Base-by-base conservation (phyloP, 2,113 vertebrate species). In the Rallus limicola region DNA sequence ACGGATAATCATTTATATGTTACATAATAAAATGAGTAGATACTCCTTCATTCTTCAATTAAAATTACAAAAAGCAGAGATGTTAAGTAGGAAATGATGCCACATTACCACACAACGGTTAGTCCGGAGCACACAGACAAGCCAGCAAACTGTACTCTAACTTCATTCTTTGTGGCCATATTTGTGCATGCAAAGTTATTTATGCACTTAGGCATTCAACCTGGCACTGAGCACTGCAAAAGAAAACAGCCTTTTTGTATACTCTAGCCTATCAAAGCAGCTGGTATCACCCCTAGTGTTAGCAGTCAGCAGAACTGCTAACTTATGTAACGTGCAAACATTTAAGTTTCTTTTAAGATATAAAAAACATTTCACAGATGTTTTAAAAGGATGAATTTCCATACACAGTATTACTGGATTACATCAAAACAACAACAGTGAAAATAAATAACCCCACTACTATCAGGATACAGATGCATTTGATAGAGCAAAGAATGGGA, bases 1-100 rank as follows among this genome's bases (percentile, higher is more conserved):
- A 91, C 65, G 36, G 53, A 67, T 82, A 96, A 93, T 82, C 9
- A 46, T 78, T 89, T 90, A 93, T 33, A 86, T 11, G 21, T 92
- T 76, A 88, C 38, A 18, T 28, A 85, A 90, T 7, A 75, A 94
- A 93, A 29, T 26, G 5, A 96, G 77, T 6, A 44, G 42, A 72
- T 86, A 81, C 67, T 53, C 13, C 75, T 94, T 89, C 48, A 90
- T 50, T 89, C 59, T 76, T 60, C 48, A 89, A 92, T 48, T 40
- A 86, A 94, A 91, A 82, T 25, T 33, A 86, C 11, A 67, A 50
- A 50, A 53, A 44, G 44, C 25, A 55, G 95, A 42, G 19, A 65
- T 55, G 81, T 64, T 64, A 94, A 82, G n/a, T 25, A 60, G 6
- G 77, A 33, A 86, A 78, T 74, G 79, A 77, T 12, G 23, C 4